Conservation (phyloP, 2,113 vertebrate genomes). For the Neodontobutis hainanensis region DNA sequence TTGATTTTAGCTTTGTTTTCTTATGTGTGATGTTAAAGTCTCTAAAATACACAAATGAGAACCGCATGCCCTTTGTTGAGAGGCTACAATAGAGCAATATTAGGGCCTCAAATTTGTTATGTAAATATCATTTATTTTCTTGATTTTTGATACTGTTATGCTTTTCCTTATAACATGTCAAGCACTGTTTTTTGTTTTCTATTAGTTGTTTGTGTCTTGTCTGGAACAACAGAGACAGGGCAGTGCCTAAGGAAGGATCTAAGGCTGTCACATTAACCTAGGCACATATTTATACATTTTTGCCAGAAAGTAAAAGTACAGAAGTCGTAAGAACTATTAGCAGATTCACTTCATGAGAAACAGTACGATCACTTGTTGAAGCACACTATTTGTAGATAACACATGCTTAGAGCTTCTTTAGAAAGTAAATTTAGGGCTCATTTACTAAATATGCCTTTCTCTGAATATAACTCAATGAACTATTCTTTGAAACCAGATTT, state of each 20-base stretch:
- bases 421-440: slow-evolving; percentile 5
- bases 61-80: too few species aligned
- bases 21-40: too few species aligned
- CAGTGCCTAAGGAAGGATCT: not conserved
- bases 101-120: too few species aligned
- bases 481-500: not conserved
- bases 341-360: slow-evolving; percentile 2
- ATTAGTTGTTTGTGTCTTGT: not conserved
- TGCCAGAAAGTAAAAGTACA: not conserved
- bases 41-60: too few species aligned
- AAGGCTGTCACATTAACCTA: not conserved
- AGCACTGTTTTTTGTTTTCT: not conserved
- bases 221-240: not conserved
- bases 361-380: slow-evolving; percentile 1
- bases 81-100: too few species aligned
- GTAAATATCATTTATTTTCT: not conserved
- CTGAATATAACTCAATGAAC: slow-evolving; percentile 7
- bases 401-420: not conserved
- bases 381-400: not conserved
- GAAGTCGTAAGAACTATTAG: slow-evolving; percentile 7
- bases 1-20: too few species aligned
- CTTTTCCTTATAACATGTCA: not conserved
- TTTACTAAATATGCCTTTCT: not conserved
- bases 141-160: not conserved
- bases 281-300: not conserved